A percentile compares a stretch with the other conserved stretches of the same genome.
Evolutionary conservation across 1,140 invertebrate species (phyloP).

Genomic region (Diprion similis): DNA sequence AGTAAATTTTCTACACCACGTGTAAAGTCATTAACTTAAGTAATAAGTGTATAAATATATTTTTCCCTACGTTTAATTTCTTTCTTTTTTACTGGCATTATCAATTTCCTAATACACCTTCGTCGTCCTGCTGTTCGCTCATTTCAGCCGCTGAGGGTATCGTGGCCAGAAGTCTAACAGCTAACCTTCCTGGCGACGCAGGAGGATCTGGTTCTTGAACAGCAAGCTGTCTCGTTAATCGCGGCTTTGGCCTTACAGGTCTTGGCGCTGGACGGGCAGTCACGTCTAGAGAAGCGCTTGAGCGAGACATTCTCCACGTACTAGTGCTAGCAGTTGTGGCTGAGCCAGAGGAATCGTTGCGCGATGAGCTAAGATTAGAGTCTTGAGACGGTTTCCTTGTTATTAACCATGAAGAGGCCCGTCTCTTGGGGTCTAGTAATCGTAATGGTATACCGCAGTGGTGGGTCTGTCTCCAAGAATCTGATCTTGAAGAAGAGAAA

Average conservation of each 20-base stretch:
- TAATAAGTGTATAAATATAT: constrained; percentile 8
- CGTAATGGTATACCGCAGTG: constrained; percentile 78
- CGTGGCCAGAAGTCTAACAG: constrained; percentile 76
- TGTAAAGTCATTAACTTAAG: background rate
- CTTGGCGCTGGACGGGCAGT: constrained; percentile 45
- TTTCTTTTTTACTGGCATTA: background rate
- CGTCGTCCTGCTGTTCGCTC: constrained; percentile 76
- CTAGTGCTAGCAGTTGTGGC: constrained; percentile 85
- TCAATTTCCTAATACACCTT: constrained; percentile 39
- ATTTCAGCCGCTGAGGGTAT: constrained; percentile 85
- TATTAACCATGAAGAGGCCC: constrained; percentile 85
- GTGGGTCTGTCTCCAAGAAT: constrained; percentile 81
- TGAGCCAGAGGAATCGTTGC: constrained; percentile 89
- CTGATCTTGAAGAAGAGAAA: constrained; percentile 83
- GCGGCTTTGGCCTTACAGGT: constrained; percentile 65
- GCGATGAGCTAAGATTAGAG: constrained; percentile 84
- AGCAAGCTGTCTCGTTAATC: constrained; percentile 78
- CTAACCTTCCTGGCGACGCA: constrained; percentile 67
- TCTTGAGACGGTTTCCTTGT: constrained; percentile 90
- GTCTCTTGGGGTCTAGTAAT: constrained; percentile 75
- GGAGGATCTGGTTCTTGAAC: constrained; percentile 74
- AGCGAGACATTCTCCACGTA: constrained; percentile 83
- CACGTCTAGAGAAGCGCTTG: constrained; percentile 66
- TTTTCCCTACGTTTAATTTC: background rate
- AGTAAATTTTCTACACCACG: background rate